These are phyloP conservation scores for Calycopis cecrops DNA, from an alignment of 1,140 invertebrate genomes.

Conservation along the genomic window DNA sequence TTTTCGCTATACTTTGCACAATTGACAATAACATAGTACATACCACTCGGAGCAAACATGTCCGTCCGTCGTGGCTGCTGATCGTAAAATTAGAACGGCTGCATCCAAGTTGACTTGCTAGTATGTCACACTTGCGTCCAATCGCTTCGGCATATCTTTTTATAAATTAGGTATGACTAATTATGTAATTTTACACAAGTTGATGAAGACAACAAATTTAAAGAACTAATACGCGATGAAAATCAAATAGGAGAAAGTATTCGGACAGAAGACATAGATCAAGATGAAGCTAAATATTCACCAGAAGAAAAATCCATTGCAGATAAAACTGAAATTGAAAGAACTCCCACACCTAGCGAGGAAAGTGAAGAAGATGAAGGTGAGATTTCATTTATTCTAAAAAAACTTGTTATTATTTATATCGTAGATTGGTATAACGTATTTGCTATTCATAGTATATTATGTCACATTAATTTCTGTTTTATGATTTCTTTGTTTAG, in stretches of 20 bases:
- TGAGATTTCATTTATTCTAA: constrained; percentile 24
- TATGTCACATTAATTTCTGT: too few relatives aligned
- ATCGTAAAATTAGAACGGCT: too few relatives aligned
- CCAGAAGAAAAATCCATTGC: constrained; percentile 83
- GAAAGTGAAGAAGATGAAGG: constrained; percentile 79
- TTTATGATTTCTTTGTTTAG: constrained; percentile 38
- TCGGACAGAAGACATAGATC: constrained; percentile 70
- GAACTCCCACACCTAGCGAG: constrained; percentile 73
- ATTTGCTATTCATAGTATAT: background rate
- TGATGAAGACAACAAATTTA: constrained; percentile 68
- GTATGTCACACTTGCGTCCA: too few relatives aligned
- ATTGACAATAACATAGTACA: too few relatives aligned
- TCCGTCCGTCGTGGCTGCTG: too few relatives aligned
- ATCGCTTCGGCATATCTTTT: background rate
- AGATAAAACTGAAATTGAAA: constrained; percentile 69
- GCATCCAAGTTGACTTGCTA: too few relatives aligned
- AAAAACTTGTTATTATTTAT: constrained; percentile 7
- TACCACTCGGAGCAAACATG: too few relatives aligned
- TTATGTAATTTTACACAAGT: constrained; percentile 34
- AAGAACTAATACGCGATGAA: constrained; percentile 61
- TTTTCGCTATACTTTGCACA: too few relatives aligned
- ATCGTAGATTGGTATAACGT: background rate
- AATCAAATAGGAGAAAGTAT: constrained; percentile 50
- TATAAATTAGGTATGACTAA: constrained; percentile 9
- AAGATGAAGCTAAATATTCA: constrained; percentile 82